A percentile compares a stretch with the other conserved stretches of the same genome.
Evolutionary conservation across 2,888 invertebrate species (phyloP).

Genomic region (Tricholauxania praeusta): DNA sequence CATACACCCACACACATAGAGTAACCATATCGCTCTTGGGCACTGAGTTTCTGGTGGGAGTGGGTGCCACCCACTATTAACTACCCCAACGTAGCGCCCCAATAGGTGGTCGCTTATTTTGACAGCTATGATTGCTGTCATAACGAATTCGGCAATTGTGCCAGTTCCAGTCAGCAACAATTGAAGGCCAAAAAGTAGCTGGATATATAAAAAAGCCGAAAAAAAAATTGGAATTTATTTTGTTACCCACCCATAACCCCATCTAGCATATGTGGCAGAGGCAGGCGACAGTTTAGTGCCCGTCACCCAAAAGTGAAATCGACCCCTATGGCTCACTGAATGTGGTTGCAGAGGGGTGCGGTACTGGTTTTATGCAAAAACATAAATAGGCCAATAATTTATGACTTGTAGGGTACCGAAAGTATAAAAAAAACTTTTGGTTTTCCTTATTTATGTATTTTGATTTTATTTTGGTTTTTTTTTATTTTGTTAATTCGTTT

Average conservation of each 20-base stretch:
- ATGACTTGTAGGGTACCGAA: constrained; percentile 42
- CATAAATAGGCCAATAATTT: constrained; percentile 49
- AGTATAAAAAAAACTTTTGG: too few relatives aligned
- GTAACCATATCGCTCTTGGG: neutral
- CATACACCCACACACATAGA: neutral
- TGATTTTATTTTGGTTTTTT: too few relatives aligned
- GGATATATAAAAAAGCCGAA: neutral
- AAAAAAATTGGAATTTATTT: too few relatives aligned
- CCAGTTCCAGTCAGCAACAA: constrained; percentile 43
- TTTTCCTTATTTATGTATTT: too few relatives aligned
- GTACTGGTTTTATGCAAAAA: constrained; percentile 25
- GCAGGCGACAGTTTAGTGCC: too few relatives aligned
- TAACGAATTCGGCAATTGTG: constrained; percentile 54
- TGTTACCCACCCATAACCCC: too few relatives aligned
- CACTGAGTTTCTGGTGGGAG: too few relatives aligned
- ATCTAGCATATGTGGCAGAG: too few relatives aligned
- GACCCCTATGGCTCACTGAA: too few relatives aligned
- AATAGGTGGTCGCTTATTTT: constrained; percentile 23
- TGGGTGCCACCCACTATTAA: neutral
- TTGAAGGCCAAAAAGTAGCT: constrained; percentile 46
- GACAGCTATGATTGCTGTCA: constrained; percentile 63
- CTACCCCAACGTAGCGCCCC: constrained; percentile 37
- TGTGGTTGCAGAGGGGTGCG: too few relatives aligned
- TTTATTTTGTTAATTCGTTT: too few relatives aligned
- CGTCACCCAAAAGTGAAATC: too few relatives aligned